These are phyloP conservation scores for Thamnophis elegans DNA, from an alignment of 2,797 vertebrate species.

Conservation along the genomic window DNA sequence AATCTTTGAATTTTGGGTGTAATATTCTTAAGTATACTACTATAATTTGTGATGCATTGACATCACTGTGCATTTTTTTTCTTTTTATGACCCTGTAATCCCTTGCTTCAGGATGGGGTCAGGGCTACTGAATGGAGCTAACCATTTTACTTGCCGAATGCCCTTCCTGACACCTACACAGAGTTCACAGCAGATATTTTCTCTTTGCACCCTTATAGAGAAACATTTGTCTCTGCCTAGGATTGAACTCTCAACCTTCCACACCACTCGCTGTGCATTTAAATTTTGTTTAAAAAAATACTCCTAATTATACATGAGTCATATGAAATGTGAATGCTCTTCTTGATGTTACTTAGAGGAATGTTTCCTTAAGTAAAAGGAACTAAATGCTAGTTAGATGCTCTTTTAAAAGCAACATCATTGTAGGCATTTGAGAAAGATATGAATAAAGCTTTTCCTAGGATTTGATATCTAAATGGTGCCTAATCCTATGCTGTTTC, in stretches of 20 bases:
- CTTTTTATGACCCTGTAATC: neutral
- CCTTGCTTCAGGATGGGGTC: neutral
- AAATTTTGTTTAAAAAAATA: neutral
- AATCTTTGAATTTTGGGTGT: neutral
- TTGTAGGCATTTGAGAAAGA: neutral
- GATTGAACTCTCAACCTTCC: neutral
- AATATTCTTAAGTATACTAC: neutral
- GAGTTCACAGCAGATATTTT: neutral
- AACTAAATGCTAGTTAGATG: neutral
- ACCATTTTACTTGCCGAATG: neutral
- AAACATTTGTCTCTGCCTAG: neutral
- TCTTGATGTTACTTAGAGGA: neutral
- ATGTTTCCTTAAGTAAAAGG: neutral
- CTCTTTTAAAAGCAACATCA: neutral
- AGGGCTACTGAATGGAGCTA: neutral
- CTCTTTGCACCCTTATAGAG: neutral
- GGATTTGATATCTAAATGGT: neutral
- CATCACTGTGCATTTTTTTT: neutral
- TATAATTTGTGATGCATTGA: neutral
- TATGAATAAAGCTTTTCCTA: neutral
- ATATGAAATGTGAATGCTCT: neutral
- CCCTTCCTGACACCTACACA: neutral
- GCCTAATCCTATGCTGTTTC: neutral
- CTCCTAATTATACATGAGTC: neutral
- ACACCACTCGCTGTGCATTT: neutral